A percentile compares a stretch with the other conserved stretches of the same genome.
These are phyloP conservation scores for Apamea crenata DNA, from an alignment of 2,888 invertebrate species.

Conservation along the genomic window DNA sequence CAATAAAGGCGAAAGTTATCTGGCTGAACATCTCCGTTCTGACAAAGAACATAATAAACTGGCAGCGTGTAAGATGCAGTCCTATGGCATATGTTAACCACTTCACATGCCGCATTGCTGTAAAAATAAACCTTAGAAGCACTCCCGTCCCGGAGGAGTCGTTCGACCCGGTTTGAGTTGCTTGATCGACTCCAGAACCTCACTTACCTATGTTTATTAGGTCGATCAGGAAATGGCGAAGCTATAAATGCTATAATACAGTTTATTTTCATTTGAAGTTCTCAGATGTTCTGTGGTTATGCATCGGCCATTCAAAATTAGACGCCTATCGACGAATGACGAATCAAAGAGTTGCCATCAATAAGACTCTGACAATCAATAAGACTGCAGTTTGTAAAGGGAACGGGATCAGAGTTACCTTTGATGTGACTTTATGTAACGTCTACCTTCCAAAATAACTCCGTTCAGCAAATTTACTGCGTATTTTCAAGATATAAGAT, in stretches of 20 bases:
- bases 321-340: constrained; percentile 68
- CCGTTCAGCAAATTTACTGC: constrained; percentile 13
- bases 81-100: constrained; percentile 54
- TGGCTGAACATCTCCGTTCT: constrained; percentile 18
- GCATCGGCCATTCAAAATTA: constrained; percentile 64
- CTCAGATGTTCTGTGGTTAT: constrained; percentile 63
- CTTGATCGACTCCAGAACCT: constrained; percentile 84
- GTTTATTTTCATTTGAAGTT: constrained; percentile 81
- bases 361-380: constrained; percentile 55
- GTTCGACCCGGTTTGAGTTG: constrained; percentile 78
- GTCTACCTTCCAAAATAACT: constrained; percentile 8
- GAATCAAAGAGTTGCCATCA: constrained; percentile 65
- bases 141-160: constrained; percentile 68
- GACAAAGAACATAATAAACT: constrained; percentile 23
- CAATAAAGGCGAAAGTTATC: constrained; percentile 29
- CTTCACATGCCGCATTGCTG: constrained; percentile 80
- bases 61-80: constrained; percentile 29
- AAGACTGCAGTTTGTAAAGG: constrained; percentile 49
- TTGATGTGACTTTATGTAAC: constrained; percentile 58
- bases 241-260: constrained; percentile 75
- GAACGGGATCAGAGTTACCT: constrained; percentile 38
- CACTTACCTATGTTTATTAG: constrained; percentile 82
- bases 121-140: constrained; percentile 81
- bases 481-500: constrained; percentile 13
- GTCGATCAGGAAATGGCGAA: constrained; percentile 85